Evolutionary conservation across 2,888 invertebrate species (phyloP), one percentile per base, ranked within the genome.

Genomic region (Xanthorhoe designata): DNA sequence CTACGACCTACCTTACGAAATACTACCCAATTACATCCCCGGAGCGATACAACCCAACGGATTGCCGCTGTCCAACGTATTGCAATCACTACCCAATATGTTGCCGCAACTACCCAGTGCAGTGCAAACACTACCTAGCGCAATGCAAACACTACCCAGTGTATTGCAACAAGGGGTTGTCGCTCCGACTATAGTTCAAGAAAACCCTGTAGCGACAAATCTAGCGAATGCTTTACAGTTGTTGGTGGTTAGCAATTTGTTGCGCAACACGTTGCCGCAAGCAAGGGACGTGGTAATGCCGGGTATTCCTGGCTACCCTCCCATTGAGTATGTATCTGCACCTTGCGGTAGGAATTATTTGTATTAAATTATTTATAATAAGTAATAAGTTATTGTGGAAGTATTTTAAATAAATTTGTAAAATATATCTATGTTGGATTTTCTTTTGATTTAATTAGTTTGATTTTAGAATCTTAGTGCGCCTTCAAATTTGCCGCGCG

Each of bases 161-260:
- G 13, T 38, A 3, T 8, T 68, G 8, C 42, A 55, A 9, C 62
- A 32, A 15, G 49, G 29, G 9, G 52, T 64, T 0, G 35, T 35
- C 0, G 35, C 58, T 9, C 75, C 83, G 0, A 86, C 86, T 0
- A 81, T 89, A 0, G 83, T 88, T 1, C 88, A 90, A 66, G 91
- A 91, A 17, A 87, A 86, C 54, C 83, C 86, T 1, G 90, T 91
- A 0, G 89, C 90, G 0, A 91, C 86, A 55, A 91, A 86, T 54
- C 63, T 92, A 29, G 91, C 91, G 0, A 90, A 91, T 68, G 86
- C 90, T 0, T 71, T 92, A 3, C 91, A 92, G 52, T 72, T 92
- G 18, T 61, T 92, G 0, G 85, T 91, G 0, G 91, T 92, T 0
- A 89, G 90, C 73, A 91, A 87, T 58, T 69, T 91, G 1, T 64